A percentile compares a stretch with the other conserved stretches of the same genome.
These are phyloP conservation scores for Camelus bactrianus DNA, from an alignment of 2,113 vertebrate species.

Conservation along the genomic window DNA sequence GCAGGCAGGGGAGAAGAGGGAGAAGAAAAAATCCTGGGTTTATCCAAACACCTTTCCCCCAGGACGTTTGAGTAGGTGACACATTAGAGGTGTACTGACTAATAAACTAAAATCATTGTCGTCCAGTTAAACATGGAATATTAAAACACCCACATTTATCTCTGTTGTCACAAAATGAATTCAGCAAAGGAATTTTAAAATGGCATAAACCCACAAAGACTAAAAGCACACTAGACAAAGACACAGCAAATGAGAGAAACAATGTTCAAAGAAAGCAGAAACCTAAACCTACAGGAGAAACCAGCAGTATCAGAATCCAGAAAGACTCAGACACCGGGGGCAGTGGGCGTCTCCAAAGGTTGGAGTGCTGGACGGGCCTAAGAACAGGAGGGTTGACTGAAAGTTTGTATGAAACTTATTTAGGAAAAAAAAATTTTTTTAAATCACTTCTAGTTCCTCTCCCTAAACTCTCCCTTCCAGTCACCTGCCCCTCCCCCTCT, in stretches of 20 bases:
- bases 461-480: neutral
- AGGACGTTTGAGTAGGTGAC: neutral
- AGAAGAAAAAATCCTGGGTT: neutral
- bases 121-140: neutral
- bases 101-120: conserved; percentile 27
- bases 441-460: neutral
- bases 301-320: neutral
- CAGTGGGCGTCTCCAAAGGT: neutral
- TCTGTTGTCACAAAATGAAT: conserved; percentile 27
- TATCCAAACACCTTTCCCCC: neutral
- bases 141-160: neutral
- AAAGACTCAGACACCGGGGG: neutral
- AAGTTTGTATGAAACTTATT: neutral
- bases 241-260: conserved; percentile 11
- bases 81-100: neutral
- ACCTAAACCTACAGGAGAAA: conserved; percentile 5
- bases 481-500: neutral
- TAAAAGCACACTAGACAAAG: neutral
- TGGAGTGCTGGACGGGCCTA: neutral
- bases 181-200: conserved; percentile 22
- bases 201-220: conserved; percentile 17
- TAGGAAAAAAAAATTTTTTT: neutral
- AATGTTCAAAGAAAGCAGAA: conserved; percentile 25
- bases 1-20: neutral
- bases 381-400: neutral